Percentiles rank a stretch among this genome's conserved stretches.
These are phyloP conservation scores for Cyrtonyx montezumae DNA, from an alignment of 2,113 vertebrate species.

Conservation along the genomic window DNA sequence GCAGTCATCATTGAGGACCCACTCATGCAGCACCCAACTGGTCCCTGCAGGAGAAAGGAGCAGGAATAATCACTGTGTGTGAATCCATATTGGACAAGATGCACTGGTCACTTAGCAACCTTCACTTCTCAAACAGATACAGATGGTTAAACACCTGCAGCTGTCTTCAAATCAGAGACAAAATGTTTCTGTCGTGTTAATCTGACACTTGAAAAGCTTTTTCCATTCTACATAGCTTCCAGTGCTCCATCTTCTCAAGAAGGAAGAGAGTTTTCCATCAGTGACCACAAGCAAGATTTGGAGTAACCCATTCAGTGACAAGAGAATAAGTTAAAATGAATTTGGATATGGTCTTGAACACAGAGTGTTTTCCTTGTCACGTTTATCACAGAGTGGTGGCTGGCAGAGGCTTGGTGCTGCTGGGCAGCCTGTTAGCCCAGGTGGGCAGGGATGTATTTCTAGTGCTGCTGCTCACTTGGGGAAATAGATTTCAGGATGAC, in stretches of 20 bases:
- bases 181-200: neutral
- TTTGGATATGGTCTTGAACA: neutral
- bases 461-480: neutral
- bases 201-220: neutral
- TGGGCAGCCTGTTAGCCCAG: neutral
- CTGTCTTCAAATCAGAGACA: neutral
- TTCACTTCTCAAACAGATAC: neutral
- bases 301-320: neutral
- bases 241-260: neutral
- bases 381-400: neutral
- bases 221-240: neutral
- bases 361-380: neutral
- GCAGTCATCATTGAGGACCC: neutral
- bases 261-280: neutral
- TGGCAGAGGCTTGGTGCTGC: neutral
- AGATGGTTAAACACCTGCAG: constrained; percentile 24
- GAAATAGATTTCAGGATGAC: neutral
- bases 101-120: constrained; percentile 43
- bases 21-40: neutral
- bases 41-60: neutral
- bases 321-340: neutral
- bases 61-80: neutral
- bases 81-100: neutral
- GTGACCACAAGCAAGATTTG: neutral
- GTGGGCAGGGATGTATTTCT: neutral